These are phyloP conservation scores for Lytechinus pictus DNA, from an alignment of 35 echinoderm and acorn worm species.

Conservation along the genomic window DNA sequence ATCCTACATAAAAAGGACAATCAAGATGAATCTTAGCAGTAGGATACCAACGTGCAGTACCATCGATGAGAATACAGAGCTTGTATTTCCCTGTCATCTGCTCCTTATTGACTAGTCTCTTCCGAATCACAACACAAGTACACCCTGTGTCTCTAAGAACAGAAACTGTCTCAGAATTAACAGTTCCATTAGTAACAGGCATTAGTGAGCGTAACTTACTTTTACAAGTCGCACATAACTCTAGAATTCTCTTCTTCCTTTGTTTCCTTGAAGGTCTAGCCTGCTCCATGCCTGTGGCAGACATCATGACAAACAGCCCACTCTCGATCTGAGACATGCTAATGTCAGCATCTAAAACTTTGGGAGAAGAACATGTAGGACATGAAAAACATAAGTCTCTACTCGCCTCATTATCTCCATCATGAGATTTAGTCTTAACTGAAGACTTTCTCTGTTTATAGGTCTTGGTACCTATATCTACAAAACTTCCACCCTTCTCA, in stretches of 20 bases:
- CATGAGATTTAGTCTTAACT: not conserved
- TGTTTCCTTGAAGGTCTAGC: not conserved
- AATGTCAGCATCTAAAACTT: not conserved
- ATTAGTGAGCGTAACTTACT: slow-evolving; percentile 17
- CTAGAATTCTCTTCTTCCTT: not conserved
- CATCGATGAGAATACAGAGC: slow-evolving; percentile 70
- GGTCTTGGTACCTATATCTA: not conserved
- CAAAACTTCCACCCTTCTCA: not conserved
- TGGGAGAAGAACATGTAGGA: not conserved
- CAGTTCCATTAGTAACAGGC: slow-evolving; percentile 48
- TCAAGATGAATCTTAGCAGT: slow-evolving; percentile 56
- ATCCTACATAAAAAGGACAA: slow-evolving; percentile 68
- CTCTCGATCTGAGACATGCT: not conserved
- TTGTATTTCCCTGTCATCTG: slow-evolving; percentile 60
- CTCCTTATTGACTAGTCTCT: slow-evolving; percentile 3
- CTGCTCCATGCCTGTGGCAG: not conserved
- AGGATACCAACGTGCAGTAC: slow-evolving; percentile 49
- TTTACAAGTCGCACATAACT: slow-evolving; percentile 57
- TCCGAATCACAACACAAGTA: slow-evolving; percentile 59
- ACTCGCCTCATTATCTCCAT: not conserved
- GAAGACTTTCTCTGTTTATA: not conserved
- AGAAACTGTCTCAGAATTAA: slow-evolving; percentile 45
- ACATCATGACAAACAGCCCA: not conserved
- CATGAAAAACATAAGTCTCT: not conserved
- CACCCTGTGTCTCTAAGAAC: slow-evolving; percentile 71